Evolutionary conservation across 2,888 invertebrate genomes (phyloP).

Genomic region (Cynaeus angustus): DNA sequence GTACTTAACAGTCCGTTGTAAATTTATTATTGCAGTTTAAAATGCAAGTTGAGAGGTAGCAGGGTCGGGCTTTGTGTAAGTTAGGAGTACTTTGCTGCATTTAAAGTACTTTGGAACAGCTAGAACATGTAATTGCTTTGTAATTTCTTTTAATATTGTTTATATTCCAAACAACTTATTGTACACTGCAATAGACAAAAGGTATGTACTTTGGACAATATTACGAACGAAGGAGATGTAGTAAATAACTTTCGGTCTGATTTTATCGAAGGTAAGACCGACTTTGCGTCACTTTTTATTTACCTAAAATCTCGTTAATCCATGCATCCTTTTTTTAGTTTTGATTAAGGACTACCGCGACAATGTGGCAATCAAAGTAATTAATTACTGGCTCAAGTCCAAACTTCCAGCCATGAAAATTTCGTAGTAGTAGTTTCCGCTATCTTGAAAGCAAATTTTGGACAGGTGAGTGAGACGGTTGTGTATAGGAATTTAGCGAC

Average conservation of each 20-base stretch:
- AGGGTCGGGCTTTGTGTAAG: conserved; percentile 17
- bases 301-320: no score
- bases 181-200: no score
- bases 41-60: conserved; percentile 28
- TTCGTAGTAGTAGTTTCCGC: conserved; percentile 24
- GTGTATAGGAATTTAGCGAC: conserved; percentile 63
- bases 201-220: no score
- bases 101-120: conserved; percentile 25
- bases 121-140: conserved; percentile 18
- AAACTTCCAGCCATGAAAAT: conserved; percentile 5
- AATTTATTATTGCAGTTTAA: conserved; percentile 41
- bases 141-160: conserved; percentile 6
- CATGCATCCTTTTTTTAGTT: no score
- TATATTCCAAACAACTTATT: no score
- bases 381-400: conserved; percentile 22
- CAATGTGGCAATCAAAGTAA: conserved; percentile 23
- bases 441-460: conserved; percentile 29
- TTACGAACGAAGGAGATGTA: no score
- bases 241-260: no score
- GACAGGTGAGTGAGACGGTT: conserved; percentile 58
- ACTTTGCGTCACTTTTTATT: no score
- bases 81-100: conserved; percentile 15
- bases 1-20: conserved; percentile 37
- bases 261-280: no score
- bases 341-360: not conserved